Conservation (phyloP, 2,888 invertebrate genomes). For the Augochlorella aurata region DNA sequence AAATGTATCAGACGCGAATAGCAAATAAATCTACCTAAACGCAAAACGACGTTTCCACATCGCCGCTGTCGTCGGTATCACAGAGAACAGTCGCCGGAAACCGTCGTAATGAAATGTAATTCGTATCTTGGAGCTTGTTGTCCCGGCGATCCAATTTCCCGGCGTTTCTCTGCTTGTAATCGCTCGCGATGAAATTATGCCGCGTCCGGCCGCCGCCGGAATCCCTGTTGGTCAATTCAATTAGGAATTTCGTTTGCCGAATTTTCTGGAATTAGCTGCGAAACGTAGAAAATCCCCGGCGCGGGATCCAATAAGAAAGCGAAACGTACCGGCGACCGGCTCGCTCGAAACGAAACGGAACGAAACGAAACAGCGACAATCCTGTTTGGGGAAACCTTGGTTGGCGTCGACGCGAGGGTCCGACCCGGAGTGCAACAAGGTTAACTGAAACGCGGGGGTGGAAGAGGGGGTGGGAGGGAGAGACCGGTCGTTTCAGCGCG, state of each 20-base stretch:
- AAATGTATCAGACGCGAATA: too few relatives aligned
- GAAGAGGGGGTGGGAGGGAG: neutral
- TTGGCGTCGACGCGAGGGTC: neutral
- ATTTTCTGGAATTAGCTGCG: constrained; percentile 3
- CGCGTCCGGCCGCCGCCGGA: neutral
- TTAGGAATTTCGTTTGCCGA: constrained; percentile 11
- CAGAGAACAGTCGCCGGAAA: neutral
- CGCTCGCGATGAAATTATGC: neutral
- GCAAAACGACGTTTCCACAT: too few relatives aligned
- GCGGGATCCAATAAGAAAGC: constrained; percentile 32
- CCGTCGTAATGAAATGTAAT: neutral
- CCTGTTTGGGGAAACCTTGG: constrained; percentile 37
- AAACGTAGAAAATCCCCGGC: neutral
- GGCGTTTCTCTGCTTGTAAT: neutral
- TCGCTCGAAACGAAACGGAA: neutral
- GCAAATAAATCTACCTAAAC: too few relatives aligned
- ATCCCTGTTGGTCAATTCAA: neutral
- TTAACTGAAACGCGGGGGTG: constrained; percentile 52
- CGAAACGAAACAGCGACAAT: constrained; percentile 18
- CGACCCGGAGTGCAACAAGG: constrained; percentile 36
- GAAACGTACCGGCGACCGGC: neutral
- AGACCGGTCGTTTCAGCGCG: constrained; percentile 19
- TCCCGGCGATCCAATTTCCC: neutral
- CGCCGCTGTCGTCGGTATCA: neutral
- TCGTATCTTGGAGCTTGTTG: neutral